Percentiles rank a stretch among this genome's conserved stretches.
Conservation (phyloP, 2,113 vertebrate species). For the Notarius quadriscutis region DNA sequence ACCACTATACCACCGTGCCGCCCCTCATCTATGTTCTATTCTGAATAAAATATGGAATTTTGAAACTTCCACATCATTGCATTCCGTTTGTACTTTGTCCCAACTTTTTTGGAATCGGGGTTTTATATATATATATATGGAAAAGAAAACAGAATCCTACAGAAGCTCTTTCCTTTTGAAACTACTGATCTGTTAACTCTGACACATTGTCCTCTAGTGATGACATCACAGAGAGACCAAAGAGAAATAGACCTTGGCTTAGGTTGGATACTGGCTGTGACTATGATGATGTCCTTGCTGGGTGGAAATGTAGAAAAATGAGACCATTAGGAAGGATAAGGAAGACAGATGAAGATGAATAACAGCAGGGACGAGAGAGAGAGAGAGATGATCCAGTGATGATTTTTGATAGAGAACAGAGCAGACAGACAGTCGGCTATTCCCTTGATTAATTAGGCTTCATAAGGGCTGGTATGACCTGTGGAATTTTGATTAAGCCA, state of each 20-base stretch:
- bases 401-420: conserved; percentile 62
- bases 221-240: conserved; percentile 13
- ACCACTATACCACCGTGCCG: too few relatives aligned
- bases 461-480: conserved; percentile 48
- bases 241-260: conserved; percentile 15
- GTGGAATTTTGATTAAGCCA: conserved; percentile 53
- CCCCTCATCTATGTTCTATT: too few relatives aligned
- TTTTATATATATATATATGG: too few relatives aligned
- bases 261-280: not conserved
- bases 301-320: conserved; percentile 73
- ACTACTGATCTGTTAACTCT: not conserved
- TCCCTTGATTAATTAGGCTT: conserved; percentile 53
- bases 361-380: not conserved
- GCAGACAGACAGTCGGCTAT: conserved; percentile 41
- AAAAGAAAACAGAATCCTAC: not conserved
- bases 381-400: conserved; percentile 55
- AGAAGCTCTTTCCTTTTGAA: not conserved
- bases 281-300: conserved; percentile 46
- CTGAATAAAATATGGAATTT: too few relatives aligned
- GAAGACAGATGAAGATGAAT: conserved; percentile 44
- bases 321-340: conserved; percentile 65
- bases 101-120: too few relatives aligned
- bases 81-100: too few relatives aligned
- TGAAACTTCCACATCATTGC: too few relatives aligned
- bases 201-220: conserved; percentile 4